Evolutionary conservation across 30 jellyfish, hydroid and myxozoan species (phyloP), one percentile per base, ranked within the genome.

Genomic region (Aurelia sp.): DNA sequence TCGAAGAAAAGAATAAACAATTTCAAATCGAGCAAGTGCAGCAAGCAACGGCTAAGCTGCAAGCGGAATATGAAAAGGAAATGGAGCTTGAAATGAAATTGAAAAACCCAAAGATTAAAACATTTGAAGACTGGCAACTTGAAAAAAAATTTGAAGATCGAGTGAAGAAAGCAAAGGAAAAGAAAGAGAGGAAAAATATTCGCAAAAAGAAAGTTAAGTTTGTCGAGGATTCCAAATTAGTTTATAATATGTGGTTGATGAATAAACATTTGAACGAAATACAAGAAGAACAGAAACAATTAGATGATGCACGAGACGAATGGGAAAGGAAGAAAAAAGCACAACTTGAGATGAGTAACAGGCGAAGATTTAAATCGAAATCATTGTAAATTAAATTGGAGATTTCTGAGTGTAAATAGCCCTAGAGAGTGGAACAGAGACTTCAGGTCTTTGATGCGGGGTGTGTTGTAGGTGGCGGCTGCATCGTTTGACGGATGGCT

Each of bases 91-190:
- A 61, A 55, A 17, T 40, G 23, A 73, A 66, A 16, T 4, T 72
- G 76, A 74, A 63, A 53, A 63, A 73, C n/a, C 68, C 81, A 30
- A 57, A 52, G 19, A 78, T 73, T 18, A 89, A 89, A 64, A 89
- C 97, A 4, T 89, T 73, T 63, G 97, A 89, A 40, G 94, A 89
- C 20, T 89, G 97, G 97, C 66, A 47, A 35, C 19, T 73, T 9
- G 87, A 58, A 13, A 89, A 89, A 82, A 70, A 81, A 62, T 76
- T 81, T 7, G 86, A 74, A 20, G 76, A 81, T 30, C 82, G 90
- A 3, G 19, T 55, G 78, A 64, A 71, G 73, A 72, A 68, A 50
- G 59, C 79, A 16, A 73, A 79, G 51, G 85, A 78, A 60, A 79
- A 78, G 85, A 57, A 60, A 48, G 85, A 30, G 35, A 51, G 6